Evolutionary conservation across 2,113 vertebrate genomes (phyloP).

Genomic region (Nycticebus coucang): DNA sequence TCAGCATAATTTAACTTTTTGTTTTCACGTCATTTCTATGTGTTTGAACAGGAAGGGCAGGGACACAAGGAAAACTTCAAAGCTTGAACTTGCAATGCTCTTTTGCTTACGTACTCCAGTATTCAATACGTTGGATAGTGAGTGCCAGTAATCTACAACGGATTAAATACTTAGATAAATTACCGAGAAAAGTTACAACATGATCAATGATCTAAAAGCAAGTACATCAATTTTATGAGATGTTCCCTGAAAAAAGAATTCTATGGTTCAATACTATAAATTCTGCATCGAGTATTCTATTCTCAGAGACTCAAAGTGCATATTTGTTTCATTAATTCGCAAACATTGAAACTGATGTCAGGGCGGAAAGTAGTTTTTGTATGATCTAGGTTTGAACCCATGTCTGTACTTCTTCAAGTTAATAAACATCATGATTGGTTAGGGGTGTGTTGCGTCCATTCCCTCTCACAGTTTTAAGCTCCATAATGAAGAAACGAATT

Average conservation of each 20-base stretch:
- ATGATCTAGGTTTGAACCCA: neutral
- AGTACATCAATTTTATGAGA: neutral
- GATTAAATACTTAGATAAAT: neutral
- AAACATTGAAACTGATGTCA: neutral
- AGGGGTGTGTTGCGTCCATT: too few relatives aligned
- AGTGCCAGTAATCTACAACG: neutral
- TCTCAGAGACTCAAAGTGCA: neutral
- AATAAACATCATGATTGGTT: neutral
- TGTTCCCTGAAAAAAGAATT: neutral
- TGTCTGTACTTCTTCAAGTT: neutral
- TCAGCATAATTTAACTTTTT: neutral
- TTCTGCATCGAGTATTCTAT: neutral
- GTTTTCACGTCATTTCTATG: neutral
- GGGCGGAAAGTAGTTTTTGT: neutral
- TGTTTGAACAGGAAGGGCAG: neutral
- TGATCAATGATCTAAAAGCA: neutral
- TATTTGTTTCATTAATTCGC: neutral
- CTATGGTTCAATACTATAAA: neutral
- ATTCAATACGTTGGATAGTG: neutral
- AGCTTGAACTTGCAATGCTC: neutral
- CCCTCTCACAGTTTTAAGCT: neutral
- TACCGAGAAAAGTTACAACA: neutral
- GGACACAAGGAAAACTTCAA: neutral
- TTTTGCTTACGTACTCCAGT: neutral
- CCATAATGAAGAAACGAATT: neutral